Evolutionary conservation across 2,797 vertebrate genomes (phyloP).

Genomic region (Loriculus beryllinus): DNA sequence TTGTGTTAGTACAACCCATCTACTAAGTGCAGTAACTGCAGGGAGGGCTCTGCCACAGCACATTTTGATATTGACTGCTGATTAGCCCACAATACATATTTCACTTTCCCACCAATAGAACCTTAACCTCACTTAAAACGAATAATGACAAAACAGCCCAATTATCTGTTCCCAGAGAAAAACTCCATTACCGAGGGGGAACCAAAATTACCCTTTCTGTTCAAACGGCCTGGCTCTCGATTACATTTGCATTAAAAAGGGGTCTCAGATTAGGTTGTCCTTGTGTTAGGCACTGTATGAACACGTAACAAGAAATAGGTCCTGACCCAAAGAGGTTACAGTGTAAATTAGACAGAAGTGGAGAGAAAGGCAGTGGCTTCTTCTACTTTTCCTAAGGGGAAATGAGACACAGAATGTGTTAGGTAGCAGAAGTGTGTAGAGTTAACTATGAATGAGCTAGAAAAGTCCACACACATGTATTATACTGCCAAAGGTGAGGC

Average conservation of each 20-base stretch:
- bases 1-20: constrained; percentile 15
- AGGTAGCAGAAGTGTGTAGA: neutral
- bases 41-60: constrained; percentile 30
- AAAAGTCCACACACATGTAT: fast-evolving
- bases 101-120: constrained; percentile 10
- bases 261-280: constrained; percentile 30
- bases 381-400: neutral
- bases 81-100: constrained; percentile 44
- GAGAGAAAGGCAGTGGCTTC: neutral
- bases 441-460: neutral
- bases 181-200: constrained; percentile 30
- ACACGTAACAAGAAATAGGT: constrained; percentile 3
- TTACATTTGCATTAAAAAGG: constrained; percentile 59
- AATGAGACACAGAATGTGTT: neutral
- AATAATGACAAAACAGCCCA: constrained; percentile 57
- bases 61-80: constrained; percentile 26
- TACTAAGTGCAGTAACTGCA: constrained; percentile 5
- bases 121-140: constrained; percentile 57
- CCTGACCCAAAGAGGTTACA: constrained; percentile 37
- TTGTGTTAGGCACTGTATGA: constrained; percentile 30
- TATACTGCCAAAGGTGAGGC: neutral
- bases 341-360: constrained; percentile 33
- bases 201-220: constrained; percentile 57
- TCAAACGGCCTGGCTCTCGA: constrained; percentile 32
- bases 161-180: constrained; percentile 47